A percentile compares a stretch with the other conserved stretches of the same genome.
phyloP scores from a whole-genome alignment of 2,888 invertebrate genomes.

The Chaitophorus viminalis region DNA sequence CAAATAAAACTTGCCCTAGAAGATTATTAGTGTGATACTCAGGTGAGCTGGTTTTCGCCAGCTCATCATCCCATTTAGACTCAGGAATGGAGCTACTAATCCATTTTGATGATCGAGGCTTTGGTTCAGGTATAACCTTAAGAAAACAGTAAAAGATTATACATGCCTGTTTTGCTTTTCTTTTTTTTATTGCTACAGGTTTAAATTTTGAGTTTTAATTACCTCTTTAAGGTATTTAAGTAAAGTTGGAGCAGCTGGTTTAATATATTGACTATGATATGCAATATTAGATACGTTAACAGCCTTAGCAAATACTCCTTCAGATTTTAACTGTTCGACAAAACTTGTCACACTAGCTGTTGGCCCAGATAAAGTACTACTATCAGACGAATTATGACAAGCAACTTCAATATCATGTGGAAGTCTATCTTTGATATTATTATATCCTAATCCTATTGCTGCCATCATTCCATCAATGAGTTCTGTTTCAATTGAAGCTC shows the following conservation, averaged over 20 bases:
- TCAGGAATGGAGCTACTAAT: constrained; percentile 75
- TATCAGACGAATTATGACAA: constrained; percentile 87
- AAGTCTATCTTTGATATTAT: constrained; percentile 72
- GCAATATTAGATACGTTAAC: constrained; percentile 66
- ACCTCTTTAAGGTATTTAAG: constrained; percentile 68
- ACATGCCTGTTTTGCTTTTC: no score
- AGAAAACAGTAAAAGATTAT: not conserved
- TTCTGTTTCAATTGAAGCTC: constrained; percentile 77
- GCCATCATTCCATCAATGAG: constrained; percentile 87
- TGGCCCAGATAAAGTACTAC: constrained; percentile 91
- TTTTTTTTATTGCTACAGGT: not conserved
- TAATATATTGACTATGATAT: constrained; percentile 66
- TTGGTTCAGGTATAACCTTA: constrained; percentile 66
- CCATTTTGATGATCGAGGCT: constrained; percentile 73
- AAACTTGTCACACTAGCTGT: constrained; percentile 73
- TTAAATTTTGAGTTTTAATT: constrained; percentile 62
- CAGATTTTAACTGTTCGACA: constrained; percentile 70
- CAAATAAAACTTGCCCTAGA: constrained; percentile 78
- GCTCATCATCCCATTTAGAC: constrained; percentile 71
- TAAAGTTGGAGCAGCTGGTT: constrained; percentile 69
- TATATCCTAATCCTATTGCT: constrained; percentile 73
- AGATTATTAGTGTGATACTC: constrained; percentile 78
- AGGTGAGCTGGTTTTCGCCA: constrained; percentile 72
- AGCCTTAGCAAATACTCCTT: constrained; percentile 65
- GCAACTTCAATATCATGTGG: constrained; percentile 84